These are phyloP conservation scores for Aphidoletes aphidimyza DNA, from an alignment of 2,888 invertebrate species.

Conservation along the genomic window DNA sequence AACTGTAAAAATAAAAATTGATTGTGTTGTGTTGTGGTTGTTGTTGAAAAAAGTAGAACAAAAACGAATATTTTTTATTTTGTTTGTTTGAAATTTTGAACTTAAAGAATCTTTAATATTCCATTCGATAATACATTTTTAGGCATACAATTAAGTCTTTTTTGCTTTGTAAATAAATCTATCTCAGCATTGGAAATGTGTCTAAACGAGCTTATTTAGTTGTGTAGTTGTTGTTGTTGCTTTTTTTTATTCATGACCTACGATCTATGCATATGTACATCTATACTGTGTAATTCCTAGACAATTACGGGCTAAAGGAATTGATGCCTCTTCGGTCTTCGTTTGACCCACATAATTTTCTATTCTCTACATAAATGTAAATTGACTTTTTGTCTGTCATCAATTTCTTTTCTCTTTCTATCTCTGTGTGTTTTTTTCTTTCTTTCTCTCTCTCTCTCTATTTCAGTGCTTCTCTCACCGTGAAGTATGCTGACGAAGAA, in stretches of 20 bases:
- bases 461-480: no score
- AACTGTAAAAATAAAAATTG: no score
- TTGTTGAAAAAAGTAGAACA: neutral
- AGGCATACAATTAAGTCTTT: conserved; percentile 42
- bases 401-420: no score
- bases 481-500: neutral
- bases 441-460: no score
- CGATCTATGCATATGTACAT: conserved; percentile 25
- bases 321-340: neutral
- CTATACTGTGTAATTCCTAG: neutral
- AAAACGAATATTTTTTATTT: neutral
- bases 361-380: conserved; percentile 20
- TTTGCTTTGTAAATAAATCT: conserved; percentile 29
- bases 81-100: neutral
- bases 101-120: neutral
- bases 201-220: conserved; percentile 6
- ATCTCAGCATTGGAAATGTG: conserved; percentile 48
- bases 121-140: neutral
- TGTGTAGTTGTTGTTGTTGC: no score
- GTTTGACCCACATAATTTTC: conserved; percentile 7
- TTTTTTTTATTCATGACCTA: conserved; percentile 28
- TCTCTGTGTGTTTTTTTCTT: no score
- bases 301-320: neutral
- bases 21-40: no score
- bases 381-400: conserved; percentile 34